phyloP scores from a whole-genome alignment of 2,888 invertebrate genomes.

The Ectropis crepuscularia region DNA sequence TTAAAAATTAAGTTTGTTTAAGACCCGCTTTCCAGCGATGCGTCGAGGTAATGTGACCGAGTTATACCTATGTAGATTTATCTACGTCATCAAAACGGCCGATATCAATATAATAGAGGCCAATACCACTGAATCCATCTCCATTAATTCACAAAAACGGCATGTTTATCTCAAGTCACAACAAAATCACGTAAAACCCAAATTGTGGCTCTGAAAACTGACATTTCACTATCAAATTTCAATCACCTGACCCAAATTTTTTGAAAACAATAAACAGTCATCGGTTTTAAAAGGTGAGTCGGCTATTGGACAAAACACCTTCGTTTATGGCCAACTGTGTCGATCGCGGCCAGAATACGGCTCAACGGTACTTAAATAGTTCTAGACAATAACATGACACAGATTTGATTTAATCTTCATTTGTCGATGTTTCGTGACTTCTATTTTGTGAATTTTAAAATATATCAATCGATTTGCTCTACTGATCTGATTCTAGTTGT shows the following conservation, averaged over 20 bases:
- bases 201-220: slow-evolving; percentile 10
- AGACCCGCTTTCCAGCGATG: too few species aligned
- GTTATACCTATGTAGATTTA: too few species aligned
- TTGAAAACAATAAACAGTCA: slow-evolving; percentile 33
- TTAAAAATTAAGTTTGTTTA: too few species aligned
- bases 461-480: neutral
- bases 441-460: neutral
- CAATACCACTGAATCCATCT: too few species aligned
- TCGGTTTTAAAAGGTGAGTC: slow-evolving; percentile 27
- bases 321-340: slow-evolving; percentile 45
- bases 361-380: slow-evolving; percentile 45
- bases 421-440: slow-evolving; percentile 14
- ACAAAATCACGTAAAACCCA: neutral
- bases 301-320: slow-evolving; percentile 29
- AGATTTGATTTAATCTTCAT: slow-evolving; percentile 35
- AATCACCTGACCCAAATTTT: slow-evolving; percentile 27
- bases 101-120: too few species aligned
- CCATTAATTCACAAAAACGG: neutral
- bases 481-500: too few species aligned
- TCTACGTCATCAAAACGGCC: too few species aligned
- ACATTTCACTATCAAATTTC: slow-evolving; percentile 34
- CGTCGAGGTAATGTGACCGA: too few species aligned
- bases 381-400: slow-evolving; percentile 44
- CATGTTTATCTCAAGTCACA: neutral
- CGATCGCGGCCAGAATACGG: slow-evolving; percentile 36